These are phyloP conservation scores for Pecten maximus DNA, from an alignment of 2,888 invertebrate genomes.

Conservation along the genomic window DNA sequence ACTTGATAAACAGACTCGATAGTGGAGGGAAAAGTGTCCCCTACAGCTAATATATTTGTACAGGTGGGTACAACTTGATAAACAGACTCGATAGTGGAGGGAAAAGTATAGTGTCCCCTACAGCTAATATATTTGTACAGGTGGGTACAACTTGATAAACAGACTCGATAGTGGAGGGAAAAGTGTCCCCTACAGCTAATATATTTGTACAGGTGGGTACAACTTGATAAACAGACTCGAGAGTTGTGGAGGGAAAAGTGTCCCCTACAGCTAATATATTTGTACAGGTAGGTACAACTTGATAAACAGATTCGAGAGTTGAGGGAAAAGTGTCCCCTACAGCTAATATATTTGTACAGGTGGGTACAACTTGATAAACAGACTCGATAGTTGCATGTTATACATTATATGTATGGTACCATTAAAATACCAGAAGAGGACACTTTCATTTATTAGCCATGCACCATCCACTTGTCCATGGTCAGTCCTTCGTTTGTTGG, in stretches of 20 bases:
- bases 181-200: conserved; percentile 92
- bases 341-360: conserved; percentile 91
- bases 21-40: conserved; percentile 90
- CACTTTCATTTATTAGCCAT: too few relatives aligned
- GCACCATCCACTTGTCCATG: too few relatives aligned
- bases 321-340: conserved; percentile 93
- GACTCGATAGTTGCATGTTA: too few relatives aligned
- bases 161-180: conserved; percentile 87
- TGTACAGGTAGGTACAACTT: conserved; percentile 85
- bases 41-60: conserved; percentile 92
- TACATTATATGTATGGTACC: too few relatives aligned
- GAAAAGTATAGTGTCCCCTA: conserved; percentile 88
- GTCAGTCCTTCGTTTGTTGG: too few relatives aligned
- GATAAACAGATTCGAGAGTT: conserved; percentile 77
- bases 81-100: too few relatives aligned
- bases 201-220: conserved; percentile 89
- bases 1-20: too few relatives aligned
- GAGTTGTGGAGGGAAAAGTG: conserved; percentile 91
- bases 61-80: conserved; percentile 84
- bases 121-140: conserved; percentile 82
- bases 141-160: too few relatives aligned
- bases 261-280: conserved; percentile 93
- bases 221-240: too few relatives aligned
- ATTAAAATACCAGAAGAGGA: too few relatives aligned
- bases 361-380: too few relatives aligned